phyloP scores from a whole-genome alignment of 2,797 vertebrate species.

The Apogon hyalosoma region DNA sequence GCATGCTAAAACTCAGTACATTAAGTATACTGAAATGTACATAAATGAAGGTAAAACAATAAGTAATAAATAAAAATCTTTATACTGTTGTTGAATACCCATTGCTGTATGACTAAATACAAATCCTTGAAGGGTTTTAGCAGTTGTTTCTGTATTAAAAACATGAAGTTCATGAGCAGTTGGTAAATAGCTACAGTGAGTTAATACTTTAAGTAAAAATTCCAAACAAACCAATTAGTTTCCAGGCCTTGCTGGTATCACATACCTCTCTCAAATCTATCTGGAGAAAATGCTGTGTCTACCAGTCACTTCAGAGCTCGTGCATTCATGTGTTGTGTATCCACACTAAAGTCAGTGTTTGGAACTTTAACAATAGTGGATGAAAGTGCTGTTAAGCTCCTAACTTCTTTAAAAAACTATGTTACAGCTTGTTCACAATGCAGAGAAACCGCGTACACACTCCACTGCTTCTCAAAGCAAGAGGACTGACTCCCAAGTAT shows the following conservation, averaged over 20 bases:
- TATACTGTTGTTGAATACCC: too few species aligned
- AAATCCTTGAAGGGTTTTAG: too few species aligned
- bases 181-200: too few species aligned
- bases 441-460: slow-evolving; percentile 48
- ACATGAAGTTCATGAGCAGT: too few species aligned
- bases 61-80: too few species aligned
- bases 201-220: background rate
- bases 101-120: too few species aligned
- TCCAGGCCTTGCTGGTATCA: slow-evolving; percentile 1
- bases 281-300: background rate
- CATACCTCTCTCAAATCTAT: slow-evolving; percentile 31
- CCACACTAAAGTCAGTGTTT: slow-evolving; percentile 56
- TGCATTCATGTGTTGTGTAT: slow-evolving; percentile 27
- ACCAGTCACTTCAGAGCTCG: slow-evolving; percentile 16
- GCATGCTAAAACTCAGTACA: background rate
- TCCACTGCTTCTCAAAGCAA: slow-evolving; percentile 56
- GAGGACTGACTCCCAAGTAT: slow-evolving; percentile 10
- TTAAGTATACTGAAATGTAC: too few species aligned
- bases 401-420: slow-evolving; percentile 33
- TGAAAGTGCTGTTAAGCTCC: slow-evolving; percentile 52
- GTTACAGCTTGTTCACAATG: slow-evolving; percentile 36
- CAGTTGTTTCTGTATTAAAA: too few species aligned
- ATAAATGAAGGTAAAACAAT: too few species aligned
- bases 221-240: slow-evolving; percentile 17
- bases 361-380: slow-evolving; percentile 49